Percentiles rank a stretch among this genome's conserved stretches.
Evolutionary conservation across 1,140 invertebrate genomes (phyloP).

Genomic region (Phymorhynchus buccinoides): DNA sequence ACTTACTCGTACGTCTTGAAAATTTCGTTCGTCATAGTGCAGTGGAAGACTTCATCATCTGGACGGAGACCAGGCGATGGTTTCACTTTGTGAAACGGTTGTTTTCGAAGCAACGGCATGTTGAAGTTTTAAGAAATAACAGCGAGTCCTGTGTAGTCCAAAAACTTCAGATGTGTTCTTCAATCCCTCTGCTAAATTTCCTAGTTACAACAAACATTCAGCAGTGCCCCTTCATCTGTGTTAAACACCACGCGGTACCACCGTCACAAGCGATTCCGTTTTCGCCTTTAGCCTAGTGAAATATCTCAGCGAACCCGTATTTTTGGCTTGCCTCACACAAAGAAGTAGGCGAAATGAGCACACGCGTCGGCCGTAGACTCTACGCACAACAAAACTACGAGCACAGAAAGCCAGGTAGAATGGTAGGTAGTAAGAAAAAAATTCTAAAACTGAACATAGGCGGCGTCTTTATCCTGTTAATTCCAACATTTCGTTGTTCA

Average conservation of each 20-base stretch:
- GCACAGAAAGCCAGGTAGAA: slow-evolving; percentile 24
- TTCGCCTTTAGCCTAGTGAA: too few species aligned
- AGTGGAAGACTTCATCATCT: slow-evolving; percentile 95
- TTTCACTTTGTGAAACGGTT: slow-evolving; percentile 83
- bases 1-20: slow-evolving; percentile 98
- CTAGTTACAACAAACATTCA: background rate
- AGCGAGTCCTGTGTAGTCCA: too few species aligned
- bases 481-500: slow-evolving; percentile 3
- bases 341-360: background rate
- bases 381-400: slow-evolving; percentile 7
- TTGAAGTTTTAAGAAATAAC: slow-evolving; percentile 75
- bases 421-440: slow-evolving; percentile 47
- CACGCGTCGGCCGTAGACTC: background rate
- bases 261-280: slow-evolving; percentile 25
- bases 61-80: slow-evolving; percentile 80
- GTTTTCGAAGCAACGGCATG: slow-evolving; percentile 92
- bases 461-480: background rate
- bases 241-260: slow-evolving; percentile 23
- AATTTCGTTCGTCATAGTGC: slow-evolving; percentile 94
- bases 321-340: background rate
- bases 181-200: background rate
- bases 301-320: background rate
- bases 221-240: slow-evolving; percentile 13
- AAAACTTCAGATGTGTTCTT: slow-evolving; percentile 53
- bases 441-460: background rate